These are phyloP conservation scores for Pocota personata DNA, from an alignment of 2,888 invertebrate species.

Conservation along the genomic window DNA sequence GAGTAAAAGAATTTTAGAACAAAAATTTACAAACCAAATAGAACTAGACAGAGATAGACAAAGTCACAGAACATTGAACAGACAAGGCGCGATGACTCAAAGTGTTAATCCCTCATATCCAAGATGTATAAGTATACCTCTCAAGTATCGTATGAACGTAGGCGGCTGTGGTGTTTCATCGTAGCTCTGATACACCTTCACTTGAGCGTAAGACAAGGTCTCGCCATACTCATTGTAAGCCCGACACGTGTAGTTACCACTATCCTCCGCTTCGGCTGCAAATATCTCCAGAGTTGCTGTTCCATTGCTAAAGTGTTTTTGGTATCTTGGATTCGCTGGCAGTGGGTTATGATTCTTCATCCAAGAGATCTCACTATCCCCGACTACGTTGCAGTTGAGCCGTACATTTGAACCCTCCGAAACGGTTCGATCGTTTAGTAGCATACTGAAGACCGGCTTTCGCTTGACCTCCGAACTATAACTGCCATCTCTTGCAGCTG, in stretches of 20 bases:
- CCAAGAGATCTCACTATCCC: constrained; percentile 89
- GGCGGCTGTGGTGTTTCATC: constrained; percentile 88
- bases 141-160: constrained; percentile 89
- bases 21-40: constrained; percentile 6
- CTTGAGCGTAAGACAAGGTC: constrained; percentile 87
- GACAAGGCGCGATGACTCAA: constrained; percentile 47
- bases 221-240: constrained; percentile 90
- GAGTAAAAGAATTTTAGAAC: not conserved
- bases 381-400: constrained; percentile 90
- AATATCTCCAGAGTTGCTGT: constrained; percentile 90
- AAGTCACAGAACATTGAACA: constrained; percentile 64
- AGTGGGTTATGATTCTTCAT: constrained; percentile 87
- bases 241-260: constrained; percentile 91
- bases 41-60: constrained; percentile 57
- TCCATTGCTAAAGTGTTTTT: constrained; percentile 86
- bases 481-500: constrained; percentile 26
- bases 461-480: constrained; percentile 84
- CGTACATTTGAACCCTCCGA: constrained; percentile 89
- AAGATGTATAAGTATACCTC: constrained; percentile 84
- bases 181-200: constrained; percentile 90
- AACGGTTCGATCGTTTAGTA: constrained; percentile 89
- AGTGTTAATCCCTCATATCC: not conserved
- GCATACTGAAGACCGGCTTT: constrained; percentile 90
- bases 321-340: constrained; percentile 85
- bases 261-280: constrained; percentile 87